Base-by-base conservation (phyloP, 2,113 vertebrate species). In the Zosterops japonicus region DNA sequence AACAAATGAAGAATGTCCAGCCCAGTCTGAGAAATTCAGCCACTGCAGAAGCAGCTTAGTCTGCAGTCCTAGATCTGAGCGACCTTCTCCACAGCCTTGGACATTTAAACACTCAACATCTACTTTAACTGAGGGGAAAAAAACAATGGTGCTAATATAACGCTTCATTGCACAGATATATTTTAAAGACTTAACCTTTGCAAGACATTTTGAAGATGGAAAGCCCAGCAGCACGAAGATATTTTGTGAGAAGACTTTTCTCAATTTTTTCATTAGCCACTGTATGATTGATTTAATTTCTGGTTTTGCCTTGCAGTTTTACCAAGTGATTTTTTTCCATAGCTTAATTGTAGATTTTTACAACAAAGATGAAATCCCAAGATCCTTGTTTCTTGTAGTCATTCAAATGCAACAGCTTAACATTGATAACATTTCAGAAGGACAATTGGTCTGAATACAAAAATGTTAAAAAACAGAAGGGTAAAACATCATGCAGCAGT, bases 161-260 rank as follows among this genome's bases (percentile, higher is more conserved):
- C 0, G 53, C 92, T 89, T 95, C 93, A 64, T 81, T 96, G 93
- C 95, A 96, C 85, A 71, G 69, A 83, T 70, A 65, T 46, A 77
- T 94, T 94, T 92, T 89, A 90, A 90, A 82, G 78, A 75, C 90
- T 84, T 95, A 94, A 94, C 84, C 94, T 96, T 93, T 87, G 71
- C 69, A 61, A 92, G 91, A 71, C 63, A 81, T 90, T 96, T 64
- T 64, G 70, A 97, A 96, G 90, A 96, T 84, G 31, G 74, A 96
- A 94, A 90, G 87, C 77, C 55, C 74, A 79, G 77, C 39, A 89
- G 76, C 16, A 33, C 55, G 78, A n/a, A 69, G 68, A 46, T 78
- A 65, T 19, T 63, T 52, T 57, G 28, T 70, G 44, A 89, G 70
- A 76, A 95, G 18, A 52, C 46, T 87, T 69, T 68, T 75, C 46